phyloP scores from a whole-genome alignment of 2,113 vertebrate species.

The Beaufortia kweichowensis region DNA sequence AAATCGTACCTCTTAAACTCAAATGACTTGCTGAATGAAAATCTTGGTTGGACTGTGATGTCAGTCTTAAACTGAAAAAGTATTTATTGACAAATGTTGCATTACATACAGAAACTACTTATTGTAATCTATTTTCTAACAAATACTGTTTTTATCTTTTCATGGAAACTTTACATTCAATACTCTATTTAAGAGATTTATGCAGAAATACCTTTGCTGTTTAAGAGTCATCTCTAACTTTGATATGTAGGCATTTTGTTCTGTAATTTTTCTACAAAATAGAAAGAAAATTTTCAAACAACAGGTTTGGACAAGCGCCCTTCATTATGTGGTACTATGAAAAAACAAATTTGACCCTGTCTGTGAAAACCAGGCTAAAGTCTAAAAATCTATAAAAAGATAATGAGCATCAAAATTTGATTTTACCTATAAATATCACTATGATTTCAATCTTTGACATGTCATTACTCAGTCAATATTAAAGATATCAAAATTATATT shows the following conservation, averaged over 20 bases:
- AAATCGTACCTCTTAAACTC: constrained; percentile 41
- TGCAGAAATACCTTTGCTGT: constrained; percentile 69
- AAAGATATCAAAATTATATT: too few relatives aligned
- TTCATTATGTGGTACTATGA: too few relatives aligned
- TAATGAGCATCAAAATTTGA: too few relatives aligned
- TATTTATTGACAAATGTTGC: not conserved
- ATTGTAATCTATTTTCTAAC: not conserved
- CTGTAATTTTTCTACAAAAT: constrained; percentile 69
- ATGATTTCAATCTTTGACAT: too few relatives aligned
- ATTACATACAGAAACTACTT: not conserved
- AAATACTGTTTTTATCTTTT: too few relatives aligned
- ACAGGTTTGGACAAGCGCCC: too few relatives aligned
- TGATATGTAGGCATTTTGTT: constrained; percentile 72
- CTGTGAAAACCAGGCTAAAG: too few relatives aligned
- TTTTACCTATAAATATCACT: too few relatives aligned
- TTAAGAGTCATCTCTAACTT: constrained; percentile 73
- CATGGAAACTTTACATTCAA: not conserved
- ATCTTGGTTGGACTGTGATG: constrained; percentile 56
- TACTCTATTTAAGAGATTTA: not conserved
- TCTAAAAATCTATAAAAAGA: too few relatives aligned
- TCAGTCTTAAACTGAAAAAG: constrained; percentile 56
- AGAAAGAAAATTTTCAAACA: too few relatives aligned
- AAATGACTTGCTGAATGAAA: constrained; percentile 42
- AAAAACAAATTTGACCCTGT: too few relatives aligned
- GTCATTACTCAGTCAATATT: too few relatives aligned